These are phyloP conservation scores for Schlechtendalia chinensis DNA, from an alignment of 1,140 invertebrate species.

Conservation along the genomic window DNA sequence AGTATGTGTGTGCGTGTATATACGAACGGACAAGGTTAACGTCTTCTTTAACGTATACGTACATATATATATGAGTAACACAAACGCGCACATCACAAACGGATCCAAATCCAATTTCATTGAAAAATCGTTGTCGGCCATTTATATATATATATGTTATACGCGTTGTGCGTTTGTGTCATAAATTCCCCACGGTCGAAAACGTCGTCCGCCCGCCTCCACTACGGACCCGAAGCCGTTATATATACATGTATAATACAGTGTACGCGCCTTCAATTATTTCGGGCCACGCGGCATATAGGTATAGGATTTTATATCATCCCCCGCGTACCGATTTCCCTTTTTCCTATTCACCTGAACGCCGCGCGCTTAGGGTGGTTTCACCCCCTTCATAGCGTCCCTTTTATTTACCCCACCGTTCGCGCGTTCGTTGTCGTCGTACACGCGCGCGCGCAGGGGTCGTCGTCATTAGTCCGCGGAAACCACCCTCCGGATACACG, in stretches of 20 bases:
- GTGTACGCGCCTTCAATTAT: conserved; percentile 7
- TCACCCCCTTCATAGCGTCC: neutral
- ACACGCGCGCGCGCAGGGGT: neutral
- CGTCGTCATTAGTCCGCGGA: conserved; percentile 5
- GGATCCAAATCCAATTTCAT: conserved; percentile 11
- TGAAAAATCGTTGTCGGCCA: neutral
- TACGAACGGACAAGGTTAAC: conserved; percentile 10
- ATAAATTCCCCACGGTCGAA: neutral
- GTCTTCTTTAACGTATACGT: neutral
- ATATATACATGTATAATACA: neutral
- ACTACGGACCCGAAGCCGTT: neutral
- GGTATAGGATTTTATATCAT: neutral
- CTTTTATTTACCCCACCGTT: neutral
- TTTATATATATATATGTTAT: too few relatives aligned
- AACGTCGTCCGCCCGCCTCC: neutral
- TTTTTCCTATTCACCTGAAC: conserved; percentile 13
- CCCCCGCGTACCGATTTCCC: neutral
- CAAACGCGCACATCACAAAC: too few relatives aligned
- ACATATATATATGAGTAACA: too few relatives aligned
- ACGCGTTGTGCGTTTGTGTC: neutral
- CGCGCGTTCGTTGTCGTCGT: neutral
- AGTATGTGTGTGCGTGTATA: neutral
- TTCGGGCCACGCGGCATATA: neutral
- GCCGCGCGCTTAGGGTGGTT: neutral
- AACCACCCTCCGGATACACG: conserved; percentile 8